phyloP scores from a whole-genome alignment of 1,140 invertebrate species.

The Chironomus tepperi region DNA sequence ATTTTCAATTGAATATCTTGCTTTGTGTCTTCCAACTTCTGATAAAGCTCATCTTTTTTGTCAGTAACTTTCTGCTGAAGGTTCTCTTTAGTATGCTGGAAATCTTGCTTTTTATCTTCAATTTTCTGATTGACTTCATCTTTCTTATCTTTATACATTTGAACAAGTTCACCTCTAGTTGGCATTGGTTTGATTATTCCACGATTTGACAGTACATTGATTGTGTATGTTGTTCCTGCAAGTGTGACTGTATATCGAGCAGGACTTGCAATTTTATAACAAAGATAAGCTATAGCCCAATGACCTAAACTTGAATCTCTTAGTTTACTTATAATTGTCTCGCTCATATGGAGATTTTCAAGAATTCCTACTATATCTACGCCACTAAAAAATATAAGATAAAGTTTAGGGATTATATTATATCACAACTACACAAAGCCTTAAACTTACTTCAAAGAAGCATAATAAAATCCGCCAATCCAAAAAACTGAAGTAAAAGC shows the following conservation, averaged over 20 bases:
- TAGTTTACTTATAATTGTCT: constrained; percentile 64
- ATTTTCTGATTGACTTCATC: constrained; percentile 29
- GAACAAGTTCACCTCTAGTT: constrained; percentile 44
- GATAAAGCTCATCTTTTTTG: constrained; percentile 31
- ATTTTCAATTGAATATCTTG: not conserved
- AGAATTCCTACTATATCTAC: constrained; percentile 73
- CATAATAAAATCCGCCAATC: constrained; percentile 76
- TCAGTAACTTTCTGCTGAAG: constrained; percentile 32
- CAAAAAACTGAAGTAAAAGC: constrained; percentile 74
- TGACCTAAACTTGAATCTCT: constrained; percentile 73
- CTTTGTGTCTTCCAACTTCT: constrained; percentile 29
- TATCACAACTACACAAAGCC: constrained; percentile 23
- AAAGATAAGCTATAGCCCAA: constrained; percentile 74
- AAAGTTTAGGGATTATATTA: constrained; percentile 24
- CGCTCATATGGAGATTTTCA: constrained; percentile 63
- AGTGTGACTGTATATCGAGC: constrained; percentile 82
- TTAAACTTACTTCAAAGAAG: constrained; percentile 66
- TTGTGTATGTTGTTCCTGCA: constrained; percentile 64
- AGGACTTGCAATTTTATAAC: constrained; percentile 88
- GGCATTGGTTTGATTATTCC: constrained; percentile 58
- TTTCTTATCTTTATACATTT: constrained; percentile 47
- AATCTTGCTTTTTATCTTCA: no score
- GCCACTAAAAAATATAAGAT: constrained; percentile 56
- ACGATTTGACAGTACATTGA: constrained; percentile 52
- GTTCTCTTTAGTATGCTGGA: not conserved